These are phyloP conservation scores for Lepus oiostolus DNA, from an alignment of 2,797 vertebrate genomes.

Conservation along the genomic window DNA sequence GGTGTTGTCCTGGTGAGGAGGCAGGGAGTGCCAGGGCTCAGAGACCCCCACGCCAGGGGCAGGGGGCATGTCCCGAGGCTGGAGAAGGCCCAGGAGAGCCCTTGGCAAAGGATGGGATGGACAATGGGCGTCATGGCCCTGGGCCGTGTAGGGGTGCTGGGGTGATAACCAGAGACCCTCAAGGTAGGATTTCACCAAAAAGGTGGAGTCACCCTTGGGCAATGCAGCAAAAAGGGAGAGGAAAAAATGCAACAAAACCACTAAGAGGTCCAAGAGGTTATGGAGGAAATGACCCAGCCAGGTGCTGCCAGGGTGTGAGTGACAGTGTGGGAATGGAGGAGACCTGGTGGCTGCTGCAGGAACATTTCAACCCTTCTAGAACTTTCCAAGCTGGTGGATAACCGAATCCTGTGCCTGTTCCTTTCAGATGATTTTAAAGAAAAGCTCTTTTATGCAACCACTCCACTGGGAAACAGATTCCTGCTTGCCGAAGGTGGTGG, in stretches of 20 bases:
- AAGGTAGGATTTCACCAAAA: conserved; percentile 15
- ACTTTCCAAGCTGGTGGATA: conserved; percentile 15
- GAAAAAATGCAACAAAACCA: neutral
- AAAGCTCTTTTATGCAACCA: neutral
- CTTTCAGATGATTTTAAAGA: neutral
- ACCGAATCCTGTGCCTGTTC: neutral
- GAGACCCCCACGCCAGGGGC: too few species aligned
- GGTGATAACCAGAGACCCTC: neutral
- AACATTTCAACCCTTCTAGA: neutral
- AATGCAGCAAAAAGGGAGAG: neutral
- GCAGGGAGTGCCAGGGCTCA: neutral
- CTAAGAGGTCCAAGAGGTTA: neutral
- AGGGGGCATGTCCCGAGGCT: neutral
- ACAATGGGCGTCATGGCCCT: too few species aligned
- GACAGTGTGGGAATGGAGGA: neutral
- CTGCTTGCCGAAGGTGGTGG: too few species aligned
- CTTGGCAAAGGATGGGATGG: neutral
- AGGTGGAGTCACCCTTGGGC: neutral
- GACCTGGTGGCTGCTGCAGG: neutral
- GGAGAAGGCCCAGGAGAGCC: neutral
- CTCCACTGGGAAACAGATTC: neutral
- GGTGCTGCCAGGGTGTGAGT: neutral
- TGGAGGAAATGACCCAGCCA: neutral
- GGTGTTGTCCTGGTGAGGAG: neutral
- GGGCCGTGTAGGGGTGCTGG: rapidly evolving